Evolutionary conservation across 2,797 vertebrate genomes (phyloP), one percentile per base, ranked within the genome.

Genomic region (Sciaenops ocellatus): DNA sequence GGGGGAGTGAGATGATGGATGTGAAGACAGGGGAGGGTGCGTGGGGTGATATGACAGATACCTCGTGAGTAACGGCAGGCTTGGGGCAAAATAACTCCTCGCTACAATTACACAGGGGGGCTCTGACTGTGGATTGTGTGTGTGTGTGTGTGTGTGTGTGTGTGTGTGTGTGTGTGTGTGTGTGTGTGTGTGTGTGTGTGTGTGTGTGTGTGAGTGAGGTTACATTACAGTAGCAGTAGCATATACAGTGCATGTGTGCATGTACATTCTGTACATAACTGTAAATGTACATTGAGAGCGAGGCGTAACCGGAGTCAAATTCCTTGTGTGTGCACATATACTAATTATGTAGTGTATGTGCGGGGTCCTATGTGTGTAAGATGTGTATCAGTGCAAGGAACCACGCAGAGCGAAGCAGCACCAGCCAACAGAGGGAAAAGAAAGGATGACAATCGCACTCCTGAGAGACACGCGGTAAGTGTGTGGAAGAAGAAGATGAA

Each of bases 1-100:
- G 51, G 66, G 68, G 77, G 76, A 57, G 83, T 42, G 30, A 54
- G 71, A 80, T 87, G 90, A 88, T 84, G 73, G 85, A 91, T 81
- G 77, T 73, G 56, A 65, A 38, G 69, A 63, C 50, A 68, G 69
- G 71, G 59, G 57, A 67, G 57, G 72, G 51, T 72, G 86, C 20
- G 69, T 71, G 60, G 79, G 80, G 88, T 70, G 73, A 84, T 78
- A 41, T 89, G 89, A 92, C 84, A 79, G 87, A 86, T 86, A 85
- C 69, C 86, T 83, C 51, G 69, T 87, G 90, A 90, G 87, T 80
- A 91, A 89, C 81, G 72, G 73, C n/a, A 7, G 68, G 85, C 85
- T 86, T 34, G 67, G 81, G 85, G 90, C 85, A 78, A 88, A 90
- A 92, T 85, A 90, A 88, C 87, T 91, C 85, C 85, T 84, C 60